A percentile compares a stretch with the other conserved stretches of the same genome.
phyloP scores from a whole-genome alignment of 2,797 vertebrate species.

The Coluber constrictor region DNA sequence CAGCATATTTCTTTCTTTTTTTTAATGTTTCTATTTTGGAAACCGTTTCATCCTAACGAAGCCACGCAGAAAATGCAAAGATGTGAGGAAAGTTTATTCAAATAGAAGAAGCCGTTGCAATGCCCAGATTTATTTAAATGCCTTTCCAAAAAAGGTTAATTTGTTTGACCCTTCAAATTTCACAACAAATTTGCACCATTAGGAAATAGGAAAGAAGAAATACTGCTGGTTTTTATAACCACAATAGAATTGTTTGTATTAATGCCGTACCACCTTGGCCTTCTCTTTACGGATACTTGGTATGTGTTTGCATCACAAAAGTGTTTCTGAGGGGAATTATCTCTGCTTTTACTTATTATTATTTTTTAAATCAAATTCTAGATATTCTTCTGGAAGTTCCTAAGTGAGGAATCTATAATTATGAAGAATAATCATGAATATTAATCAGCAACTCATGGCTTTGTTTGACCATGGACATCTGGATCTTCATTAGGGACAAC shows the following conservation, averaged over 20 bases:
- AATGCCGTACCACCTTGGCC: background rate
- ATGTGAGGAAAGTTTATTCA: slow-evolving; percentile 9
- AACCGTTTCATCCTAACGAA: slow-evolving; percentile 6
- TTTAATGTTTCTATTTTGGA: background rate
- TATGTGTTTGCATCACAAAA: background rate
- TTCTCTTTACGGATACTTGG: background rate
- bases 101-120: background rate
- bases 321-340: no score
- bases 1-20: background rate
- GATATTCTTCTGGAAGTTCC: background rate
- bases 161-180: background rate
- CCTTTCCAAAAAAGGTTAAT: background rate
- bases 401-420: background rate
- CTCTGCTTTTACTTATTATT: background rate
- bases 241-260: background rate
- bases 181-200: background rate
- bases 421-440: background rate
- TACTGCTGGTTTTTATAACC: background rate
- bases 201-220: background rate
- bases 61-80: background rate
- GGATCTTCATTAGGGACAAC: background rate
- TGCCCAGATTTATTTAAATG: background rate
- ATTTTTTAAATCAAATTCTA: background rate
- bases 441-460: no score
- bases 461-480: background rate